Evolutionary conservation across 2,888 invertebrate species (phyloP).

Genomic region (Cerastis rubricosa): DNA sequence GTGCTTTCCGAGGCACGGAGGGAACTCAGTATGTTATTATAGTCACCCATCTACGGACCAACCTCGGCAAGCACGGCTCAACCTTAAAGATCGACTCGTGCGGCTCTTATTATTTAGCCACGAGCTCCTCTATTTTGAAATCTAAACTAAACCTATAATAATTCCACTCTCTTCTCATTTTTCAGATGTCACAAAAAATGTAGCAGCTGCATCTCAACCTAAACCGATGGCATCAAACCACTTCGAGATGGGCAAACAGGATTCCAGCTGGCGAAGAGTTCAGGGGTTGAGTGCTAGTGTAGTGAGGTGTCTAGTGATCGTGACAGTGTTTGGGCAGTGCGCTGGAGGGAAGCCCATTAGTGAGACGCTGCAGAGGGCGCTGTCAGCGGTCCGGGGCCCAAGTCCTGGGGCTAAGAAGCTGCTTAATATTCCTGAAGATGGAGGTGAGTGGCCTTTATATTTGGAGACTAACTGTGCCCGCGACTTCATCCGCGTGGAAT

Average conservation of each 20-base stretch:
- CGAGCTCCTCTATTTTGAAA: too few species aligned
- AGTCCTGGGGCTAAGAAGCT: slow-evolving; percentile 90
- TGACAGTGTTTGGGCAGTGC: slow-evolving; percentile 77
- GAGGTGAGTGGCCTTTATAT: slow-evolving; percentile 79
- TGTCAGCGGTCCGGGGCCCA: slow-evolving; percentile 88
- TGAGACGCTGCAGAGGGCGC: slow-evolving; percentile 89
- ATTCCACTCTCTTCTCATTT: slow-evolving; percentile 42
- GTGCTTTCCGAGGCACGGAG: too few species aligned
- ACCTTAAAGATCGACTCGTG: too few species aligned
- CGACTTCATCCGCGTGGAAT: too few species aligned
- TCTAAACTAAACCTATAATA: neutral
- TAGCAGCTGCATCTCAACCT: slow-evolving; percentile 67
- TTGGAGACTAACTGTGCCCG: too few species aligned
- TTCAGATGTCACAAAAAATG: slow-evolving; percentile 78
- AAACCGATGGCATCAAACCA: slow-evolving; percentile 64
- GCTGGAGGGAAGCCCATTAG: slow-evolving; percentile 87
- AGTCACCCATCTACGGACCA: too few species aligned
- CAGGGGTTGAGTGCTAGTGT: slow-evolving; percentile 74
- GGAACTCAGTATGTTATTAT: too few species aligned
- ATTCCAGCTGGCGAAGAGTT: slow-evolving; percentile 79
- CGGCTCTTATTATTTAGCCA: too few species aligned
- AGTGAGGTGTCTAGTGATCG: slow-evolving; percentile 78
- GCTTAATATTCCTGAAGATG: slow-evolving; percentile 90
- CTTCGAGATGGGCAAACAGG: slow-evolving; percentile 76
- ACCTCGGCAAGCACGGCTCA: too few species aligned